A percentile compares a stretch with the other conserved stretches of the same genome.
Conservation (phyloP, 2,113 vertebrate species). For the Hyperoodon ampullatus region DNA sequence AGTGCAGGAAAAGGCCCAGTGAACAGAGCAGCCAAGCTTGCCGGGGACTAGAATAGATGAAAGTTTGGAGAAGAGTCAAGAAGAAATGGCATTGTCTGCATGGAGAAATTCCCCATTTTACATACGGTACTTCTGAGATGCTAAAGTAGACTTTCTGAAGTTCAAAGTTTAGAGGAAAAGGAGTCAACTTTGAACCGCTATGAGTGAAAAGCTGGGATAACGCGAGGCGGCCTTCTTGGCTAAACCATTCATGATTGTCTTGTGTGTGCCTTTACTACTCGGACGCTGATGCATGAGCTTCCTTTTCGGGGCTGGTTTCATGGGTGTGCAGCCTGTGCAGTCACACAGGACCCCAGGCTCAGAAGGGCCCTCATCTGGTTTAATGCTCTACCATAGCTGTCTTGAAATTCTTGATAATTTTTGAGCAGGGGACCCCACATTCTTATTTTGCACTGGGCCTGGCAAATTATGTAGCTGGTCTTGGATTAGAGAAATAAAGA, state of each 20-base stretch:
- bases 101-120: conserved; percentile 77
- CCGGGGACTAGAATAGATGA: conserved; percentile 87
- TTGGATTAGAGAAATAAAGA: neutral
- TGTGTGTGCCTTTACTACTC: neutral
- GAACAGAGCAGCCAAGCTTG: conserved; percentile 90
- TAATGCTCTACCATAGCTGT: neutral
- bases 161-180: conserved; percentile 65
- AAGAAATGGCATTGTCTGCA: conserved; percentile 83
- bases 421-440: neutral
- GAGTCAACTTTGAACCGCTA: conserved; percentile 53
- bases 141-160: conserved; percentile 37
- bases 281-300: fast-evolving
- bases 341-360: neutral
- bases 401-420: neutral
- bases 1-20: conserved; percentile 88
- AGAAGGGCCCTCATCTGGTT: neutral
- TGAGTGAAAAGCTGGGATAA: neutral
- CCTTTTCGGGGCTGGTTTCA: neutral
- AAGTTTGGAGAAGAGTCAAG: conserved; percentile 82
- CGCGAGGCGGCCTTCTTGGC: neutral
- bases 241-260: neutral
- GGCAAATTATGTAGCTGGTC: neutral
- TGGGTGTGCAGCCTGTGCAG: neutral
- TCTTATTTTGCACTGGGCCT: neutral
- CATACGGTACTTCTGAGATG: conserved; percentile 75